Base-by-base conservation (phyloP, 2,888 invertebrate species). In the Agelastica alni region DNA sequence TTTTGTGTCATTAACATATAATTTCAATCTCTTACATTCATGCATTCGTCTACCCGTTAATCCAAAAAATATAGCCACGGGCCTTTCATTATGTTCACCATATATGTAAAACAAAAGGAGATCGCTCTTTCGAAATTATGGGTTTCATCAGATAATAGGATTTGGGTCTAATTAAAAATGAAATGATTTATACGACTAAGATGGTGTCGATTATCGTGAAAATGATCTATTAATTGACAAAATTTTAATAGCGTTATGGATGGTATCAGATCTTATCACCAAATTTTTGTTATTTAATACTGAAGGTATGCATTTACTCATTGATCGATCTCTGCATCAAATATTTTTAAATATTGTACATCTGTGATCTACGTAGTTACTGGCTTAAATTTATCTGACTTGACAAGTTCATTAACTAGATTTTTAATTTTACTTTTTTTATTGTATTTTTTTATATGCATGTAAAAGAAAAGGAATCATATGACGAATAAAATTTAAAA, bases 81-180 rank as follows among this genome's bases (percentile, higher is more conserved):
- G 41, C 20, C n/a, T 13, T 51, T 58, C 45, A 49, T 53, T 48
- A 58, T 26, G 31, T 53, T 39, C 45, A 52, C 47, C 55, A 26
- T 53, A 48, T 49, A 52, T 22, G 52, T 58, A 45, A 34, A 54
- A 52, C 48, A 54, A 58, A 49, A 55, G 51, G 43, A 51, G 55
- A 58, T 58, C 26, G 44, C 34, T 58, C 46, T 51, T 54, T 55
- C 49, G 52, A 58, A 57, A 60, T 60, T 55, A 46, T 39, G 39
- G 49, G 51, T 55, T 53, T 48, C 57, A 53, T 53, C 60, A 55
- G 60, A 60, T 60, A 56, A 58, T 55, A 42, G 53, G 51, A 51
- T 46, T 54, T 39, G 51, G 46, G 26, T 41, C 51, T 58, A 55
- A 60, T 58, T 60, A 58, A 58, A 58, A 58, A 52, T 52, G 44